phyloP scores from a whole-genome alignment of 1,140 invertebrate genomes.

The Trichomalopsis sarcophagae region DNA sequence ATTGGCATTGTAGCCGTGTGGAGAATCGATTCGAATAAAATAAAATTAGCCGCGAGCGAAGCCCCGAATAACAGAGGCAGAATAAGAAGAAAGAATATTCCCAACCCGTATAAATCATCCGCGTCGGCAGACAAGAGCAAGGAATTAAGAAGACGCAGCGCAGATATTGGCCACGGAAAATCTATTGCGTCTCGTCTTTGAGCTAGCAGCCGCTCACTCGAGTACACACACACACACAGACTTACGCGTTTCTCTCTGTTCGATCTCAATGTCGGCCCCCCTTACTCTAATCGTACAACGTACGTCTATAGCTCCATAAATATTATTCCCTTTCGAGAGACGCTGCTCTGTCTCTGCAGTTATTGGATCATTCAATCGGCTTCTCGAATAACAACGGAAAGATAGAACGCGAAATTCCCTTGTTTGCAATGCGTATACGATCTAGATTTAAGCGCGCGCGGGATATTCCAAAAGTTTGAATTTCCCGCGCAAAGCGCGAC shows the following conservation, averaged over 20 bases:
- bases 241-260: slow-evolving; percentile 18
- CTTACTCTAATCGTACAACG: slow-evolving; percentile 1
- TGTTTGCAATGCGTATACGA: neutral
- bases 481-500: neutral
- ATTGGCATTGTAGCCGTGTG: neutral
- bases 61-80: no score
- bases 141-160: neutral
- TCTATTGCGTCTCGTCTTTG: slow-evolving; percentile 19
- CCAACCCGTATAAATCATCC: neutral
- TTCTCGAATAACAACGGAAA: slow-evolving; percentile 3
- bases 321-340: slow-evolving; percentile 34
- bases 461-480: neutral
- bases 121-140: neutral
- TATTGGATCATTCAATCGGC: neutral
- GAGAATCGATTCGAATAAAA: no score
- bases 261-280: slow-evolving; percentile 36
- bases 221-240: neutral
- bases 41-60: no score
- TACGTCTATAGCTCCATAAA: slow-evolving; percentile 11
- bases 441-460: neutral
- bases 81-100: neutral
- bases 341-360: neutral
- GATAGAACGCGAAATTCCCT: neutral
- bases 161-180: slow-evolving; percentile 7
- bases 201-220: neutral